These are phyloP conservation scores for Eurystomus glaucurus DNA, from an alignment of 2,797 vertebrate genomes.

Conservation along the genomic window DNA sequence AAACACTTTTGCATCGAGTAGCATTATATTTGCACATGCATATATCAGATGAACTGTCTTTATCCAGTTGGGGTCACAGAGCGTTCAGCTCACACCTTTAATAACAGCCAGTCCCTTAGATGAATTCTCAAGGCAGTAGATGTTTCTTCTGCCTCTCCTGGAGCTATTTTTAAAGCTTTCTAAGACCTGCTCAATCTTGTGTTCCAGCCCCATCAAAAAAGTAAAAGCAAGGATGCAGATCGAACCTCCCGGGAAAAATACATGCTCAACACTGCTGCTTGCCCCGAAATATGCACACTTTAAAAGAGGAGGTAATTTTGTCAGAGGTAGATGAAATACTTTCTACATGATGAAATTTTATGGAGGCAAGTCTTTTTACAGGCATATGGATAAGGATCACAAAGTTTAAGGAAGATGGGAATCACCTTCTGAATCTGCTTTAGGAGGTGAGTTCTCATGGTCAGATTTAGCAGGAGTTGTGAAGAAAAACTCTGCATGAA, in stretches of 20 bases:
- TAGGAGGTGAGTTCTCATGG: not conserved
- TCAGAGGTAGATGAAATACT: not conserved
- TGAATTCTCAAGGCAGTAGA: not conserved
- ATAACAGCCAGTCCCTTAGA: not conserved
- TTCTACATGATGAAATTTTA: not conserved
- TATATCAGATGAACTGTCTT: not conserved
- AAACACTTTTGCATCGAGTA: slow-evolving; percentile 1
- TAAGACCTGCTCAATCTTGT: not conserved
- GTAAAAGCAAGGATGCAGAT: not conserved
- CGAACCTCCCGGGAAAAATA: rapidly evolving
- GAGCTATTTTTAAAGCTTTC: not conserved
- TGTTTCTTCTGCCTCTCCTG: not conserved
- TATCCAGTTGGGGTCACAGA: not conserved
- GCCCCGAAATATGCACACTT: not conserved
- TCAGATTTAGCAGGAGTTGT: not conserved
- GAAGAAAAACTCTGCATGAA: not conserved
- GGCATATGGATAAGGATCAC: not conserved
- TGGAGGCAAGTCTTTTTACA: not conserved
- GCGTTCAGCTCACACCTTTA: not conserved
- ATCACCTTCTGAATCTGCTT: not conserved
- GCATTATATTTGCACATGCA: not conserved
- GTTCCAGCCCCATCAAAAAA: not conserved
- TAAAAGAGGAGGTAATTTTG: not conserved
- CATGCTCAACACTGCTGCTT: not conserved
- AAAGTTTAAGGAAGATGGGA: not conserved